Percentiles rank a stretch among this genome's conserved stretches.
phyloP scores from a whole-genome alignment of 2,797 vertebrate species.

The Sandelia bainsii region DNA sequence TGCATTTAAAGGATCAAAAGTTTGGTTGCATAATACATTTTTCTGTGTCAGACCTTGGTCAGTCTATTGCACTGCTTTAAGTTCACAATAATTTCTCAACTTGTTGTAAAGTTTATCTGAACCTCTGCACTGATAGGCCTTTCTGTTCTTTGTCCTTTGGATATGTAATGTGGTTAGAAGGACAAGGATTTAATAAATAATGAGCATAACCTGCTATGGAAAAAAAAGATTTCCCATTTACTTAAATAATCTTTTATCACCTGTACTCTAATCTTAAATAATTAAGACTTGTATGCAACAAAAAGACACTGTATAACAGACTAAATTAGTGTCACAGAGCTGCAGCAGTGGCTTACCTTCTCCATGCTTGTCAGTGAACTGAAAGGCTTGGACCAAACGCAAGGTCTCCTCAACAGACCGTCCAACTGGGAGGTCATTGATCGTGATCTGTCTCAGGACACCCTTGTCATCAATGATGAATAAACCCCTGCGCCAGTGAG shows the following conservation, averaged over 20 bases:
- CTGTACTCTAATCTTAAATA: not conserved
- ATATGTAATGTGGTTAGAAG: not conserved
- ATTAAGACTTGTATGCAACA: not conserved
- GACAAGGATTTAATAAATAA: not conserved
- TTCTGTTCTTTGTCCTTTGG: not conserved
- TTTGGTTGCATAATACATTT: not conserved
- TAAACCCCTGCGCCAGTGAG: constrained; percentile 86
- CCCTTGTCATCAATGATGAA: constrained; percentile 97
- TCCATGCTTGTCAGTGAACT: constrained; percentile 97
- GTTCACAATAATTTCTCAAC: not conserved
- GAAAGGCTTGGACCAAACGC: constrained; percentile 97
- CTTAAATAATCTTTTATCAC: too few species aligned
- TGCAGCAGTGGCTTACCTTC: constrained; percentile 87
- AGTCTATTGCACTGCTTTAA: not conserved
- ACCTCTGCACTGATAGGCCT: constrained; percentile 13
- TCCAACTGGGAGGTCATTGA: constrained; percentile 97
- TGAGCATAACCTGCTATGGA: not conserved
- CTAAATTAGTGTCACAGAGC: not conserved
- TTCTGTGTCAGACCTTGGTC: too few species aligned
- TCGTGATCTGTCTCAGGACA: constrained; percentile 95
- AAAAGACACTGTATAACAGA: not conserved
- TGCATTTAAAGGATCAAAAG: not conserved
- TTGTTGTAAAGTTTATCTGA: not conserved
- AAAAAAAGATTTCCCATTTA: too few species aligned
- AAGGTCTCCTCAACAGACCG: constrained; percentile 95